Percentiles rank a stretch among this genome's conserved stretches.
Evolutionary conservation across 2,797 vertebrate genomes (phyloP).

Genomic region (Thunnus albacares): DNA sequence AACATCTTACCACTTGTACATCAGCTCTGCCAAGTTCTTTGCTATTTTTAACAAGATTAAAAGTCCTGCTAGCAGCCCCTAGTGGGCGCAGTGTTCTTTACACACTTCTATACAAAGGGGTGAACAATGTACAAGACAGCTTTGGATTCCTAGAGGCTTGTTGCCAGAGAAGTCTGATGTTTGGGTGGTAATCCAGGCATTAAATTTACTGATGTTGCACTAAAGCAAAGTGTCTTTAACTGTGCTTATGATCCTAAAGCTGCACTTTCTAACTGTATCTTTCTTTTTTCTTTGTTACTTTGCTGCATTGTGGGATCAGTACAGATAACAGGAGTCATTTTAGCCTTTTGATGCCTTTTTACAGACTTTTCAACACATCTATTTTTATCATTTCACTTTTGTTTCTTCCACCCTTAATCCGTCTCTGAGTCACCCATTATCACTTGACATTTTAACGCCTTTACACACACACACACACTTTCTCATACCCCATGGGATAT

Average conservation of each 20-base stretch:
- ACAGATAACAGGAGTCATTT: slow-evolving; percentile 3
- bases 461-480: slow-evolving; percentile 6
- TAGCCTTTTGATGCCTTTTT: not conserved
- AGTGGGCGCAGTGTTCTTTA: not conserved
- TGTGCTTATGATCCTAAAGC: not conserved
- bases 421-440: slow-evolving; percentile 42
- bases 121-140: not conserved
- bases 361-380: slow-evolving; percentile 32
- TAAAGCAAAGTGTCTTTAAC: not conserved
- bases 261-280: not conserved
- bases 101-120: not conserved
- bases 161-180: not conserved
- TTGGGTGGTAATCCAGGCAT: not conserved
- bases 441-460: slow-evolving; percentile 48
- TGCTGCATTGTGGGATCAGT: not conserved
- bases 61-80: not conserved
- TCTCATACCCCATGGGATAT: not conserved
- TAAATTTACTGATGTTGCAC: not conserved
- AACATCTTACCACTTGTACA: slow-evolving; percentile 12
- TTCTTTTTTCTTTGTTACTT: not conserved
- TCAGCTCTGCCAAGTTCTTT: slow-evolving; percentile 18
- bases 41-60: slow-evolving; percentile 49
- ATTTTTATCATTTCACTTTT: slow-evolving; percentile 52
- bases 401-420: slow-evolving; percentile 40
- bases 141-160: slow-evolving; percentile 12